Evolutionary conservation across 2,113 vertebrate genomes (phyloP).

Genomic region (Pterophyllum scalare): DNA sequence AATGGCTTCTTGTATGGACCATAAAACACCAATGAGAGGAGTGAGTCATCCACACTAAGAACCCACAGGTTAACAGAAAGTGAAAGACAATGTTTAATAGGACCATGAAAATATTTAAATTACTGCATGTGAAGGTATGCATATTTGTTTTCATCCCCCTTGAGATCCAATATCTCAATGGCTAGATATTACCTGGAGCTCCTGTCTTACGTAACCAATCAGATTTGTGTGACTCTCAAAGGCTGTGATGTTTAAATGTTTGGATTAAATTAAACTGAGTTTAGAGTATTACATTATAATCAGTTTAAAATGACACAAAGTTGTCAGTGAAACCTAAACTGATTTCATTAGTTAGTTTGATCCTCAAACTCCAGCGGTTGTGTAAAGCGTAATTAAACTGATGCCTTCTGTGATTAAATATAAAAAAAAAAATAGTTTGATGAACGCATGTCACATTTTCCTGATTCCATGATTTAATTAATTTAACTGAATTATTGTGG

Average conservation of each 20-base stretch:
- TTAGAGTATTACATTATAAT: background rate
- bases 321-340: background rate
- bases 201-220: background rate
- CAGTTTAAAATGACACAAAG: background rate
- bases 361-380: background rate
- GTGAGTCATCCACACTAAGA: background rate
- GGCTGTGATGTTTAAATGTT: background rate
- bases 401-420: background rate
- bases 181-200: too few relatives aligned
- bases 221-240: background rate
- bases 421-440: background rate
- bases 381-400: background rate
- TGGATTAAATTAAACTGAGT: background rate
- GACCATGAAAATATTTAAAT: background rate
- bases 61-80: background rate
- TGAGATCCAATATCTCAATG: background rate
- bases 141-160: background rate
- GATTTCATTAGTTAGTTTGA: background rate
- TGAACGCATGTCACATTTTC: conserved; percentile 12
- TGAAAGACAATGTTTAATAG: background rate
- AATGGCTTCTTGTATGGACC: background rate
- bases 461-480: background rate
- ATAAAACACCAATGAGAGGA: background rate
- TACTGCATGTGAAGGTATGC: background rate
- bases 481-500: background rate